Evolutionary conservation across 2,888 invertebrate genomes (phyloP).

Genomic region (Gari tellinella): DNA sequence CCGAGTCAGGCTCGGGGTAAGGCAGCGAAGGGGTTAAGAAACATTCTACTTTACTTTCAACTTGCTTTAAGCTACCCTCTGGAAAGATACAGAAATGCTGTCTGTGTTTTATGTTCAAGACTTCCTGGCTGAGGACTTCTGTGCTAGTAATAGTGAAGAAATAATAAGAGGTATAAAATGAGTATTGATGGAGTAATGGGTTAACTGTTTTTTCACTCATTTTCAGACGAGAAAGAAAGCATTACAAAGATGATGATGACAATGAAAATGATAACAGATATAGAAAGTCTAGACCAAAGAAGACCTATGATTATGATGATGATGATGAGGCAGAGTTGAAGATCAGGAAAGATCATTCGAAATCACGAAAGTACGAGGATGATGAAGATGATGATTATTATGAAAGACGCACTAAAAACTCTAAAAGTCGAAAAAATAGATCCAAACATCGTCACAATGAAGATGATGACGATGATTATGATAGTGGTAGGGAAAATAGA

Average conservation of each 20-base stretch:
- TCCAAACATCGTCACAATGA: slow-evolving; percentile 39
- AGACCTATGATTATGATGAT: slow-evolving; percentile 46
- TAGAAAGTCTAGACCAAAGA: slow-evolving; percentile 28
- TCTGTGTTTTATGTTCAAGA: too few species aligned
- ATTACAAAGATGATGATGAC: slow-evolving; percentile 50
- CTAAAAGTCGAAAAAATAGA: slow-evolving; percentile 23
- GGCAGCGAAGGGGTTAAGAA: too few species aligned
- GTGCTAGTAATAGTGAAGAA: too few species aligned
- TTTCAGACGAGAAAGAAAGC: slow-evolving; percentile 27
- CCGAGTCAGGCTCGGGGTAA: too few species aligned
- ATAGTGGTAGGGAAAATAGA: slow-evolving; percentile 27
- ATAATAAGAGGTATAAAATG: too few species aligned
- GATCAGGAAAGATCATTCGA: slow-evolving; percentile 22
- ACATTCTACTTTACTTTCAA: too few species aligned
- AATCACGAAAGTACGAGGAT: slow-evolving; percentile 16
- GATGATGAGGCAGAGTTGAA: slow-evolving; percentile 31
- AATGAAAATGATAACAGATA: slow-evolving; percentile 30
- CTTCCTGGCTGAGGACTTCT: too few species aligned
- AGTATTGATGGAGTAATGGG: too few species aligned
- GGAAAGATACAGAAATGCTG: too few species aligned
- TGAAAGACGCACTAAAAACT: slow-evolving; percentile 12
- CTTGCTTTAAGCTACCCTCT: too few species aligned
- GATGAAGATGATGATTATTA: slow-evolving; percentile 33
- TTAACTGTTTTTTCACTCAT: too few species aligned
- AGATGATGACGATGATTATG: slow-evolving; percentile 27